Conservation (phyloP, 2,888 invertebrate species). For the Lochmaea crataegi region DNA sequence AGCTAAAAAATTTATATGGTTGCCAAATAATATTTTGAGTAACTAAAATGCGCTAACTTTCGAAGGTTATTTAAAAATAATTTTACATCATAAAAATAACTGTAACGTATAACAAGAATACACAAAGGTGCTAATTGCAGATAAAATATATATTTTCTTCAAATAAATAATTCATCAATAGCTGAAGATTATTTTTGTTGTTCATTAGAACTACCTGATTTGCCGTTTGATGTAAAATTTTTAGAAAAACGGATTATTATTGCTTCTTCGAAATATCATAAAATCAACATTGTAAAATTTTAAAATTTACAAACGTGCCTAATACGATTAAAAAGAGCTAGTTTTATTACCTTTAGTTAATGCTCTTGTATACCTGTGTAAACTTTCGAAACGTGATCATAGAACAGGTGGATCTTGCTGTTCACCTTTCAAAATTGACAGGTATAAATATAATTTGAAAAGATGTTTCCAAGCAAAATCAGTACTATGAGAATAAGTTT, state of each 20-base stretch:
- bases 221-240: background rate
- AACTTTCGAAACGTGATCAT: background rate
- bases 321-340: background rate
- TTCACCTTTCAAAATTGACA: too few relatives aligned
- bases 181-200: background rate
- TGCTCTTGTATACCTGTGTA: background rate
- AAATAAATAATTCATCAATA: background rate
- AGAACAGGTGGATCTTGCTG: background rate
- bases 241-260: background rate
- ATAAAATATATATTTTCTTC: background rate
- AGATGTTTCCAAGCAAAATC: background rate
- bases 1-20: background rate
- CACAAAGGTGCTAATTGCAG: too few relatives aligned
- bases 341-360: background rate
- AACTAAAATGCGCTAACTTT: background rate
- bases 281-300: background rate
- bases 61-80: background rate
- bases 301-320: background rate
- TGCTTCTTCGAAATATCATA: background rate
- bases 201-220: background rate
- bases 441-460: background rate
- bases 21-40: conserved; percentile 2
- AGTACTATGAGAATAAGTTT: background rate
- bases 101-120: background rate
- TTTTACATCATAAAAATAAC: background rate